Base-by-base conservation (phyloP, 2,888 invertebrate species). In the Rhamnusium bicolor region DNA sequence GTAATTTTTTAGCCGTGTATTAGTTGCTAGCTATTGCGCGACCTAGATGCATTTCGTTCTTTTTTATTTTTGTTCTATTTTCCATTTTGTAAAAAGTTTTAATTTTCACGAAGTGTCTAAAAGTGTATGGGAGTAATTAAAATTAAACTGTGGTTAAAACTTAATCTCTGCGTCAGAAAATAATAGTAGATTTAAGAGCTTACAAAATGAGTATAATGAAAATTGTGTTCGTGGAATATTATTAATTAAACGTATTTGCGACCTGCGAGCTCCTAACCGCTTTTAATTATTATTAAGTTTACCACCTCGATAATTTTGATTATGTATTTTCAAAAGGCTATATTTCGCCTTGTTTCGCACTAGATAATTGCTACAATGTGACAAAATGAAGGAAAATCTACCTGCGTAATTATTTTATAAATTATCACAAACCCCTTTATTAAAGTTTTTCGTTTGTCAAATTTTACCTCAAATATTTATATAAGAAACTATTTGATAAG, bases 201-300 rank as follows among this genome's bases (percentile, higher is more conserved):
- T 47, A 70, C 61, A 60, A 53, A 69, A 69, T 29, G 63, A 47
- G 27, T 54, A 40, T 66, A 66, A 54, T 66, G 66, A 66, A 66
- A 66, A 66, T n/a, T 32, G 54, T 54, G 66, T 54, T 29, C 63
- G 63, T 46, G 63, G 62, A 70, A 70, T 70, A 70, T 63, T 70
- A 63, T 70, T 70, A 70, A 70, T 70, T 70, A 70, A 70, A 63
- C 63, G 49, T 70, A 70, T 70, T 70, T 63, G 56, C 62, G 53
- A 61, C 69, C 69, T 53, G 69, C 62, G 27, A 54, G 70, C 70
- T 70, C 63, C 27, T 47, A 62, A 54, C 63, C 53, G 46, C 46
- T 14, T 62, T 54, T 63, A 62, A 63, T 46, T 63, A 70, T 47
- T 24, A 54, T 53, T 63, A 70, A 70, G 70, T 70, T 70, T 70